These are phyloP conservation scores for Sclerodermus sp. DNA, from an alignment of 2,888 invertebrate genomes.

Conservation along the genomic window DNA sequence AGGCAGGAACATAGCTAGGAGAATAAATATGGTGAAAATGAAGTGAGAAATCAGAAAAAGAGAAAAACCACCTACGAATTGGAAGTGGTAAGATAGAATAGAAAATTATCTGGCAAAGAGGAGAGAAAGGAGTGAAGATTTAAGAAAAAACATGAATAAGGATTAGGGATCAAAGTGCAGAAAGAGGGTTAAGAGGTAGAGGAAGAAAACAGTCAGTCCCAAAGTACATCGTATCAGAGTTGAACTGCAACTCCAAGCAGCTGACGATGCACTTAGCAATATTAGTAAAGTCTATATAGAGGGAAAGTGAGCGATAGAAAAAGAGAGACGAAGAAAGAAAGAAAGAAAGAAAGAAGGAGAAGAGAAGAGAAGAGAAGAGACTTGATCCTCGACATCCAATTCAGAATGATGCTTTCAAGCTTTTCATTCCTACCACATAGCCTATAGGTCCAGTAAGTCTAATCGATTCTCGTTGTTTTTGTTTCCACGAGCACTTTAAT, in stretches of 20 bases:
- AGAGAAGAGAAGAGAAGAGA: neutral
- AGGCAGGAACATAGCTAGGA: no score
- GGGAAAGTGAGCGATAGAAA: neutral
- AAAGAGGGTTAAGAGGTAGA: no score
- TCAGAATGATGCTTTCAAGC: constrained; percentile 24
- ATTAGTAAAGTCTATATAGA: constrained; percentile 49
- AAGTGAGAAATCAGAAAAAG: constrained; percentile 4
- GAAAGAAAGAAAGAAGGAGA: neutral
- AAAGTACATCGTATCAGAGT: constrained; percentile 33
- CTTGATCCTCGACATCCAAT: constrained; percentile 15
- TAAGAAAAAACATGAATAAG: neutral
- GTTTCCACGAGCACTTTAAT: no score
- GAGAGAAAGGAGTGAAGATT: neutral
- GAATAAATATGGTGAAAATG: no score
- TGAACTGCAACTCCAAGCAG: constrained; percentile 38
- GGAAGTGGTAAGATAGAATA: no score
- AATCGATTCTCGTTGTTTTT: no score
- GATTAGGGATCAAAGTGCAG: no score
- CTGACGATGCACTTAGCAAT: constrained; percentile 57
- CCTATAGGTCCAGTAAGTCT: no score
- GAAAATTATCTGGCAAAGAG: no score
- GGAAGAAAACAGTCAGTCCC: constrained; percentile 1
- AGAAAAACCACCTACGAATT: no score
- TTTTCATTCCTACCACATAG: constrained; percentile 4
- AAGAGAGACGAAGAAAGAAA: neutral